Evolutionary conservation across 2,113 vertebrate species (phyloP).

Genomic region (Geococcyx californianus): DNA sequence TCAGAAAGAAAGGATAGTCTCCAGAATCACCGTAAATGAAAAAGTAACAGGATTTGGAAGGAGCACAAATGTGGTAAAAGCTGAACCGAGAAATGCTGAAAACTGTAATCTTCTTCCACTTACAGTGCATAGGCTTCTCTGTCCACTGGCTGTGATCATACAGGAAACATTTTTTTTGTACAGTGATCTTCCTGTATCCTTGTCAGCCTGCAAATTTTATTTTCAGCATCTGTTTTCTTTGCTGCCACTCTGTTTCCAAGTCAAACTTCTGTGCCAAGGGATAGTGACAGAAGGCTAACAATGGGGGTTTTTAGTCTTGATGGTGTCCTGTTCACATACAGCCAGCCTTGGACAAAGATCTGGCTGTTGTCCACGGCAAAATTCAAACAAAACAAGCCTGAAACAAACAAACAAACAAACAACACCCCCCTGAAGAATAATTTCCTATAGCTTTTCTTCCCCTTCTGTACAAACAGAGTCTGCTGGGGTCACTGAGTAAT

Average conservation of each 20-base stretch:
- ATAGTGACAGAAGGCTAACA: slow-evolving; percentile 27
- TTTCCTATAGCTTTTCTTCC: background rate
- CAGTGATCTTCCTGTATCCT: background rate
- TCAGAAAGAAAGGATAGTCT: background rate
- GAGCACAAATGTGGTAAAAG: background rate
- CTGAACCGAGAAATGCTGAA: background rate
- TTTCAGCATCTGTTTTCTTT: slow-evolving; percentile 33
- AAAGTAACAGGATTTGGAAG: background rate
- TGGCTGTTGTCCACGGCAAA: background rate
- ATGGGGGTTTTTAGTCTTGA: background rate
- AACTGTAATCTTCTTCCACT: background rate
- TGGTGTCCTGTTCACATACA: background rate
- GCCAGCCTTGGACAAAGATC: background rate
- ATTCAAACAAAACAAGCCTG: background rate
- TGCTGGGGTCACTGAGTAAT: background rate
- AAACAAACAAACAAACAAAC: background rate
- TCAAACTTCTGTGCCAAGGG: background rate
- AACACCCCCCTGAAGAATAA: background rate
- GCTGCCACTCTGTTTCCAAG: background rate
- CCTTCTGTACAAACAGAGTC: background rate
- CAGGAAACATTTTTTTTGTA: background rate
- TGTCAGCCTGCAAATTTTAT: background rate
- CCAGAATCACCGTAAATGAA: background rate
- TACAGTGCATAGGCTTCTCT: background rate
- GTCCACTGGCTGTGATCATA: background rate